A percentile compares a stretch with the other conserved stretches of the same genome.
Evolutionary conservation across 2,888 invertebrate species (phyloP).

Genomic region (Sepioteuthis lessoniana): DNA sequence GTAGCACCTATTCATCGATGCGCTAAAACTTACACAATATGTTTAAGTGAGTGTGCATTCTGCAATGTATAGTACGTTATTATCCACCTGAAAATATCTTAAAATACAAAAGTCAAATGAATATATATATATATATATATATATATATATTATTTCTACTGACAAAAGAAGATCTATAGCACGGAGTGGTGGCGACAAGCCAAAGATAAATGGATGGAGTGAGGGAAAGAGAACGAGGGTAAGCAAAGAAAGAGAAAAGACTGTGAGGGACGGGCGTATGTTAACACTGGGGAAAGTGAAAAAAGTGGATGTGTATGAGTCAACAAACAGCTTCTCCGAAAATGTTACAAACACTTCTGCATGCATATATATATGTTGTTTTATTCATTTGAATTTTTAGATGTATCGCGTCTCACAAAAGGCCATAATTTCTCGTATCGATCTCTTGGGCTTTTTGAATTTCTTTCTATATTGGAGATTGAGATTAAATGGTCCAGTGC

Average conservation of each 20-base stretch:
- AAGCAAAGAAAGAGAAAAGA: neutral
- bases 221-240: neutral
- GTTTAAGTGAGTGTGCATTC: no score
- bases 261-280: neutral
- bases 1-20: no score
- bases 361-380: neutral
- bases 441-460: neutral
- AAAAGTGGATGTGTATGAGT: neutral
- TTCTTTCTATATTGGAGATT: conserved; percentile 33
- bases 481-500: neutral
- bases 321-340: neutral
- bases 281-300: neutral
- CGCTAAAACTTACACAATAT: no score
- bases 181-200: neutral
- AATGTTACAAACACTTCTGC: neutral
- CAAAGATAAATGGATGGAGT: neutral
- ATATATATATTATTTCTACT: neutral
- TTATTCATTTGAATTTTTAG: neutral
- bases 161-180: no score
- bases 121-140: neutral
- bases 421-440: conserved; percentile 23
- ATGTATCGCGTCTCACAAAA: conserved; percentile 8
- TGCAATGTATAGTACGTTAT: no score
- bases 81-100: no score
- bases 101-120: neutral